Evolutionary conservation across 2,797 vertebrate genomes (phyloP).

Genomic region (Allobates femoralis): DNA sequence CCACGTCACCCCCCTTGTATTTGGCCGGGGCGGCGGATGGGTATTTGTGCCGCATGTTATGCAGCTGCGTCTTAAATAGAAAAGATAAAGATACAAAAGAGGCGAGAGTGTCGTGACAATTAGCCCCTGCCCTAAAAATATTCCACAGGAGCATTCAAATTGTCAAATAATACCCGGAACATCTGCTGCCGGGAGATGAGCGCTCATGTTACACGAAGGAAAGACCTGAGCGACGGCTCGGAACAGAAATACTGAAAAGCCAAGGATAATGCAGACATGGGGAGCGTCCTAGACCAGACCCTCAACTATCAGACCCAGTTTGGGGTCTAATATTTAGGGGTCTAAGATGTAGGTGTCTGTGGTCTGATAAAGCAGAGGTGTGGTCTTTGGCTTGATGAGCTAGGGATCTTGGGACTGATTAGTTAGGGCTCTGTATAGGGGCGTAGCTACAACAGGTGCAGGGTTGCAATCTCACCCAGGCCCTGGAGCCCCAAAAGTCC

Average conservation of each 20-base stretch:
- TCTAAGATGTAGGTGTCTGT: too few relatives aligned
- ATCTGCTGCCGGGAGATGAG: constrained; percentile 40
- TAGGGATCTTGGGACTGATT: too few relatives aligned
- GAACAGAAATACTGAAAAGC: background rate
- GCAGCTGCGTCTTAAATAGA: constrained; percentile 19
- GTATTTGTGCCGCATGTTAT: background rate
- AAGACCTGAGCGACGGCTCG: constrained; percentile 1
- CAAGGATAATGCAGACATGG: background rate
- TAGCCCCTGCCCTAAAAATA: constrained; percentile 34
- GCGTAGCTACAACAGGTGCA: too few relatives aligned
- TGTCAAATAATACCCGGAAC: constrained; percentile 41
- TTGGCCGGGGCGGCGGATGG: background rate
- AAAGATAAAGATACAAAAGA: background rate
- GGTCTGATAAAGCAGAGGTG: too few relatives aligned
- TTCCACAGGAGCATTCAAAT: constrained; percentile 54
- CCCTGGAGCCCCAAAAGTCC: too few relatives aligned
- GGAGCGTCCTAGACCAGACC: background rate
- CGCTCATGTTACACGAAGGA: constrained; percentile 11
- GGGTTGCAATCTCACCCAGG: too few relatives aligned
- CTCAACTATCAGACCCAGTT: too few relatives aligned
- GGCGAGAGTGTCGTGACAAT: constrained; percentile 14
- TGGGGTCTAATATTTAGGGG: too few relatives aligned
- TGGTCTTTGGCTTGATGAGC: too few relatives aligned
- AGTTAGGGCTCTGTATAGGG: too few relatives aligned
- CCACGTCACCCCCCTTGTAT: background rate